phyloP scores from a whole-genome alignment of 2,888 invertebrate genomes.

The Plagodis pulveraria region DNA sequence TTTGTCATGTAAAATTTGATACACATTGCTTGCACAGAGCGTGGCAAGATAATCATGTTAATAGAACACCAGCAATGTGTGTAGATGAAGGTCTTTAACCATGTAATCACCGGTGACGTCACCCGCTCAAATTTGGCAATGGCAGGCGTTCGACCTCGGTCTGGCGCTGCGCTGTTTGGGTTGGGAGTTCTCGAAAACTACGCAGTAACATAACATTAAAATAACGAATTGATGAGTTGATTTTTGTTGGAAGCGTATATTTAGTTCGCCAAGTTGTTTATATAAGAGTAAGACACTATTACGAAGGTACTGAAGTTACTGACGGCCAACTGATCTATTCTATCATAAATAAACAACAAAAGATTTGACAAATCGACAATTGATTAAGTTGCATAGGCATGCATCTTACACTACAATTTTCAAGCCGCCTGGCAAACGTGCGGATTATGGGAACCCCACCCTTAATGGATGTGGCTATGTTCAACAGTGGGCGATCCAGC shows the following conservation, averaged over 20 bases:
- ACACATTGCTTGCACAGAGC: conserved; percentile 10
- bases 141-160: conserved; percentile 73
- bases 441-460: too few relatives aligned
- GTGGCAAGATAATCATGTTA: neutral
- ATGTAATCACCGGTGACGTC: conserved; percentile 31
- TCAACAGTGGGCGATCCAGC: too few relatives aligned
- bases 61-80: conserved; percentile 2
- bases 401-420: too few relatives aligned
- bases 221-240: neutral
- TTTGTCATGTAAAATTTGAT: conserved; percentile 2
- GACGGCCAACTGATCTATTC: too few relatives aligned
- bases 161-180: conserved; percentile 29
- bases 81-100: conserved; percentile 13
- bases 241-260: conserved; percentile 7
- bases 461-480: too few relatives aligned
- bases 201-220: conserved; percentile 13
- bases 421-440: too few relatives aligned
- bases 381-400: too few relatives aligned
- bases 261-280: neutral
- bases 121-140: conserved; percentile 72
- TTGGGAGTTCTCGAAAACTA: conserved; percentile 20
- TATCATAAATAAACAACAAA: too few relatives aligned
- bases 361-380: too few relatives aligned
- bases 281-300: neutral
- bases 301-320: too few relatives aligned